Evolutionary conservation across 2,888 invertebrate genomes (phyloP).

Genomic region (Opisthograptis luteolata): DNA sequence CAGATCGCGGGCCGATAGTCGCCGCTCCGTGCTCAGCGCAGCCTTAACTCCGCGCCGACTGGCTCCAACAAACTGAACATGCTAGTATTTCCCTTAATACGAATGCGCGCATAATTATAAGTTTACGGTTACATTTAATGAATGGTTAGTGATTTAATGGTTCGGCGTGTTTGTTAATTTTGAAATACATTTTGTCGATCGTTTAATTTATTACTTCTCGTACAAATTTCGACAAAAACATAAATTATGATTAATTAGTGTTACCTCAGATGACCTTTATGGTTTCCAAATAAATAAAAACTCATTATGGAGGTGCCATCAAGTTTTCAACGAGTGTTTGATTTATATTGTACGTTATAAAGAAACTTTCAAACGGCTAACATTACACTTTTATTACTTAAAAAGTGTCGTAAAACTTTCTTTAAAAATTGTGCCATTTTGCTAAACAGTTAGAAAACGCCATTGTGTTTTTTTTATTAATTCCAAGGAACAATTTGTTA

Average conservation of each 20-base stretch:
- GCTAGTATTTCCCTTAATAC: constrained; percentile 47
- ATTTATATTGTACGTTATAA: constrained; percentile 13
- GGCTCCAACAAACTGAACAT: constrained; percentile 48
- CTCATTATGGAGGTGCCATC: constrained; percentile 10
- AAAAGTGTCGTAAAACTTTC: constrained; percentile 24
- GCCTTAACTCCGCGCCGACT: constrained; percentile 20
- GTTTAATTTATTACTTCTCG: constrained; percentile 18
- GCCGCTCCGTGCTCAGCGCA: constrained; percentile 46
- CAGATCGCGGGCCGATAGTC: constrained; percentile 72
- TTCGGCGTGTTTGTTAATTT: constrained; percentile 24
- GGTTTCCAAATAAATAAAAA: not conserved
- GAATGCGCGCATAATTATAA: constrained; percentile 34
- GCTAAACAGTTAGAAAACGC: constrained; percentile 1
- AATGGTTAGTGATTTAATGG: constrained; percentile 25
- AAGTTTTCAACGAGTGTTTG: constrained; percentile 9
- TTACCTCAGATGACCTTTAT: constrained; percentile 5
- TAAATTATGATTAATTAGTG: constrained; percentile 20
- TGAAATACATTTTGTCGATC: constrained; percentile 18
- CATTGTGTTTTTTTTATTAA: not conserved
- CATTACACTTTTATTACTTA: constrained; percentile 19
- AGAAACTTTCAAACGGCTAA: constrained; percentile 1
- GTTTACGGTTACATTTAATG: constrained; percentile 26
- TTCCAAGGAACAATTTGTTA: constrained; percentile 1
- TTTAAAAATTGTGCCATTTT: constrained; percentile 16
- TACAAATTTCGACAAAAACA: constrained; percentile 15